These are phyloP conservation scores for Aeoliscus strigatus DNA, from an alignment of 2,797 vertebrate species.

Conservation along the genomic window DNA sequence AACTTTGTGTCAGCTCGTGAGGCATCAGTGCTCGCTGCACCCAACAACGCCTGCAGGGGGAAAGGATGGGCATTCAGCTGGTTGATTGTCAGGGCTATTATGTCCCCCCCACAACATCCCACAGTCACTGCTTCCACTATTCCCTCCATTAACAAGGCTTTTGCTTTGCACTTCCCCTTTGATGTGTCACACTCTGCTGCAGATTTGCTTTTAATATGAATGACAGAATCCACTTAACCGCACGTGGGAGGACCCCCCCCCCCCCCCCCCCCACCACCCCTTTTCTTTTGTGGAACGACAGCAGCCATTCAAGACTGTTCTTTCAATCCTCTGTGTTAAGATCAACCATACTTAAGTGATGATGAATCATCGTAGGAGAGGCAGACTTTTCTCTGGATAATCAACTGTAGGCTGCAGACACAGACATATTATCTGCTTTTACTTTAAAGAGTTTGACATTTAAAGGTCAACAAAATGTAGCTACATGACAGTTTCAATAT, in stretches of 20 bases:
- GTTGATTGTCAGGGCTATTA: slow-evolving; percentile 73
- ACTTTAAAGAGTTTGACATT: no score
- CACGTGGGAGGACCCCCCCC: slow-evolving; percentile 16
- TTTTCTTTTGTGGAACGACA: no score
- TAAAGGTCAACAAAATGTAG: no score
- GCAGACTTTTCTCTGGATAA: no score
- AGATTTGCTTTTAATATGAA: slow-evolving; percentile 70
- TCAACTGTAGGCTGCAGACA: no score
- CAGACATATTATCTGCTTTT: no score
- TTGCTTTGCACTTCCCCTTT: slow-evolving; percentile 52
- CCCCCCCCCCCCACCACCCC: no score
- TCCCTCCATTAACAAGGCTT: slow-evolving; percentile 61
- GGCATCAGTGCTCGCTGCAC: slow-evolving; percentile 42
- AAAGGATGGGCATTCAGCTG: slow-evolving; percentile 55
- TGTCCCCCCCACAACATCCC: slow-evolving; percentile 48
- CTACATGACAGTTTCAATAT: no score
- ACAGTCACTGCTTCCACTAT: slow-evolving; percentile 44
- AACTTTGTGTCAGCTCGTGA: slow-evolving; percentile 54
- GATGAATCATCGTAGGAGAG: no score
- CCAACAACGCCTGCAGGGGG: slow-evolving; percentile 53
- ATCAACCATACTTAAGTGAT: no score
- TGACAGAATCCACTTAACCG: slow-evolving; percentile 68
- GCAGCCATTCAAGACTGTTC: no score
- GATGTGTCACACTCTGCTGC: slow-evolving; percentile 59
- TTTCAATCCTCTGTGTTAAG: no score